Base-by-base conservation (phyloP, 2,797 vertebrate genomes). In the Bovichtus variegatus region DNA sequence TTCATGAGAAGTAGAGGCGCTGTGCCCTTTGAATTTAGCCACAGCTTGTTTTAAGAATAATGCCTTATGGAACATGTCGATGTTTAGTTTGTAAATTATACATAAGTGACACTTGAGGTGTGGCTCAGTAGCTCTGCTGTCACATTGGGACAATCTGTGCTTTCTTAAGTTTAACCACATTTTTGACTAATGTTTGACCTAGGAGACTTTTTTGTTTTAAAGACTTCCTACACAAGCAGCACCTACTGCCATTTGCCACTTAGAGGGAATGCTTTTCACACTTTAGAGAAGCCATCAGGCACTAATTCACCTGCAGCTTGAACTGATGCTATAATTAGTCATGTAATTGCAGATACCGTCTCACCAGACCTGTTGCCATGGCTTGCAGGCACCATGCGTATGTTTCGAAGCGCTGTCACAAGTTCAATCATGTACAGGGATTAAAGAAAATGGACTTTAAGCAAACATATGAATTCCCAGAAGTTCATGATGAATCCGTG, bases 301-400 rank as follows among this genome's bases (percentile, higher is more conserved):
- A 18, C 53, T 69, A 67, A 80, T 86, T 89, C 87, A 91, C 86
- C 90, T 92, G 85, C 78, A 81, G 85, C 82, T 74, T 82, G 67
- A 90, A 86, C 81, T 75, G 71, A 84, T 76, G 82, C 90, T 93
- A 91, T 91, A 89, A 93, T 90, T 92, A 94, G 87, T 86, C 60
- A 6, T 25, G 34, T 91, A 80, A 90, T 80, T 92, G 80, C 75
- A 76, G 78, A 80, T 36, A 47, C 78, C 40, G 82, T 80, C 85
- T 85, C 86, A 55, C 36, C 63, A 80, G 90, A 91, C 85, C 87
- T 89, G 94, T 94, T 92, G 92, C 92, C 83, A 90, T 89, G 90
- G 89, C 83, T 89, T 68, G 50, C 76, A 83, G 78, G 68, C 71
- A 66, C 41, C 47, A 19, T 46, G 60, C 40, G 5, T 71, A 57